Evolutionary conservation across 2,888 invertebrate genomes (phyloP), one percentile per base, ranked within the genome.

Genomic region (Nineta flava): DNA sequence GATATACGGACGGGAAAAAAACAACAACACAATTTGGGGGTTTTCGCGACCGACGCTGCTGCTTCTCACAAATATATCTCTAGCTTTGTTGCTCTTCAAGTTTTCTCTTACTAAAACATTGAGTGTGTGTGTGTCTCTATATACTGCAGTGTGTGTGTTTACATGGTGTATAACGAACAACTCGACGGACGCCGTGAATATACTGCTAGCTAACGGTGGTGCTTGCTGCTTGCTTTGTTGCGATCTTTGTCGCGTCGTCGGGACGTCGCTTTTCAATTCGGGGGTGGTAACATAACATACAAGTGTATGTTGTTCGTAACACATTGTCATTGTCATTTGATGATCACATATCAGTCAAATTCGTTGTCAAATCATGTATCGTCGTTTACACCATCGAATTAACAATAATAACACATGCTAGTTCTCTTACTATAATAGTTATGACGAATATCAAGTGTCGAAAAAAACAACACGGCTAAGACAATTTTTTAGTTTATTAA

Each of bases 1-100:
- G 26, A 26, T 26, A 26, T 26, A 26, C 26, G 26, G 7, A 26
- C 34, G 47, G 47, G 47, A 47, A 42, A 48, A 48, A 48, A 48
- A 26, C 26, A 26, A 26, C 26, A 19, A 19, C 19, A 19, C 19
- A 26, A 26, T 26, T 48, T 41, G 32, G 41, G 41, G 42, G 48
- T 41, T 48, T 41, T 42, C 48, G 31, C 26, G 48, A 26, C 42
- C 34, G 48, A 40, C 26, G 47, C 47, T 26, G 34, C 13, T 17
- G 44, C 44, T 38, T 12, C 38, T 38, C 38, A 26, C 26, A 26
- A 26, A 26, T 26, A 26, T 26, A 26, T 26, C 26, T 5, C 26
- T 26, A 26, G 26, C 26, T 26, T 26, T 7, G 26, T 26, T 26
- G 26, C 26, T 26, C 26, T 26, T 3, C 26, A 26, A 26, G 26